Conservation (phyloP, 1,140 invertebrate genomes). For the Bombus affinis region DNA sequence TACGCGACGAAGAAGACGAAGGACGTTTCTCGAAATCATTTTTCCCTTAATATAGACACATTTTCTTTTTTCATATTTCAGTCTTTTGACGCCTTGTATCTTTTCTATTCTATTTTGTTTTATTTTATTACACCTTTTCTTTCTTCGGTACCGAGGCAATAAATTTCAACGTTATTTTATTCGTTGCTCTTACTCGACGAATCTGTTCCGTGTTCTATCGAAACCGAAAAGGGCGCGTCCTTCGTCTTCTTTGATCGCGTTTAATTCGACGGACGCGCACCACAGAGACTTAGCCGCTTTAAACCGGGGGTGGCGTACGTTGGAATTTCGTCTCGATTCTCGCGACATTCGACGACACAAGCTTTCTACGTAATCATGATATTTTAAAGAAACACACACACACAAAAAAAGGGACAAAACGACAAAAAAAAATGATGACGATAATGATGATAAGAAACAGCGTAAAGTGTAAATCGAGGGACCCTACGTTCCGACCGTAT, state of each 20-base stretch:
- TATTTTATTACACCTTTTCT: background rate
- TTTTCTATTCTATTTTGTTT: conserved; percentile 1
- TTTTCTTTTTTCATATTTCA: background rate
- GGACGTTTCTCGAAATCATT: background rate
- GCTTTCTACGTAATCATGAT: conserved; percentile 12
- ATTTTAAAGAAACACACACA: background rate
- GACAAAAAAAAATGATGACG: background rate
- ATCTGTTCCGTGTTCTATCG: background rate
- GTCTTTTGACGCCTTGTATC: background rate
- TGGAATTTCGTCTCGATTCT: conserved; percentile 43
- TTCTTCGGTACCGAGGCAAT: background rate
- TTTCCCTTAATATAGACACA: background rate
- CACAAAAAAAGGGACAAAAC: too few relatives aligned
- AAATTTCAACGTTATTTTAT: background rate
- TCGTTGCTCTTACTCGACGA: background rate
- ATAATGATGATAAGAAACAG: background rate
- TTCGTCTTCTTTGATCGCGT: background rate
- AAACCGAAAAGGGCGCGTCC: background rate
- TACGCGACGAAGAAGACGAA: conserved; percentile 12
- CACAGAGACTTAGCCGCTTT: conserved; percentile 68
- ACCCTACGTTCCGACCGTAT: conserved; percentile 23
- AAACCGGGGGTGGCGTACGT: conserved; percentile 50
- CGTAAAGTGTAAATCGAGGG: background rate
- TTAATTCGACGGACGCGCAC: conserved; percentile 14
- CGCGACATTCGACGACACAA: conserved; percentile 12